These are phyloP conservation scores for Cairina moschata DNA, from an alignment of 2,113 vertebrate genomes.

Conservation along the genomic window DNA sequence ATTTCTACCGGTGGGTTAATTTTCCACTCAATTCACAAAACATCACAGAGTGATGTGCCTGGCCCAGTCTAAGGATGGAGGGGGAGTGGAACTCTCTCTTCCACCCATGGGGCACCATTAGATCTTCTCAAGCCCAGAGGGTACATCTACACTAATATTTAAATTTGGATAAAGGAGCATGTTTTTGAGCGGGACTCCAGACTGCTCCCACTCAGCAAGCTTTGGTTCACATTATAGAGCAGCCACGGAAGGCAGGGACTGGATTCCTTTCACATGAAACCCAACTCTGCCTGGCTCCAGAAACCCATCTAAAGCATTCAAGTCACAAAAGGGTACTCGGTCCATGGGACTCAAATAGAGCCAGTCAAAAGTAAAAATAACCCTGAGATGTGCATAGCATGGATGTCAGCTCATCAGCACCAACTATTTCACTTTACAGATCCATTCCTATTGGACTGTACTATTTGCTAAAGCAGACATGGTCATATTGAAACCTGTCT, in stretches of 20 bases:
- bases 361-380: constrained; percentile 9
- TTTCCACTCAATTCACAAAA: constrained; percentile 17
- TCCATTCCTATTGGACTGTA: background rate
- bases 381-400: background rate
- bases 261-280: background rate
- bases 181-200: background rate
- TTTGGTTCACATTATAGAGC: background rate
- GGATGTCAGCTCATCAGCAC: background rate
- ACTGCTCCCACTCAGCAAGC: background rate
- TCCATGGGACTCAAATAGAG: background rate
- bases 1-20: background rate
- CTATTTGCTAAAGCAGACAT: background rate
- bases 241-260: background rate
- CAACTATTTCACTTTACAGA: background rate
- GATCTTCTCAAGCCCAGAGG: background rate
- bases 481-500: background rate
- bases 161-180: background rate
- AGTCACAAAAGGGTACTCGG: background rate
- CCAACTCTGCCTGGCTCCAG: background rate
- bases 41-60: background rate
- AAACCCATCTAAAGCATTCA: background rate
- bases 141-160: background rate
- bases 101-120: background rate
- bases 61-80: background rate
- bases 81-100: background rate